A percentile compares a stretch with the other conserved stretches of the same genome.
These are phyloP conservation scores for Gibbula magus DNA, from an alignment of 2,888 invertebrate species.

Conservation along the genomic window DNA sequence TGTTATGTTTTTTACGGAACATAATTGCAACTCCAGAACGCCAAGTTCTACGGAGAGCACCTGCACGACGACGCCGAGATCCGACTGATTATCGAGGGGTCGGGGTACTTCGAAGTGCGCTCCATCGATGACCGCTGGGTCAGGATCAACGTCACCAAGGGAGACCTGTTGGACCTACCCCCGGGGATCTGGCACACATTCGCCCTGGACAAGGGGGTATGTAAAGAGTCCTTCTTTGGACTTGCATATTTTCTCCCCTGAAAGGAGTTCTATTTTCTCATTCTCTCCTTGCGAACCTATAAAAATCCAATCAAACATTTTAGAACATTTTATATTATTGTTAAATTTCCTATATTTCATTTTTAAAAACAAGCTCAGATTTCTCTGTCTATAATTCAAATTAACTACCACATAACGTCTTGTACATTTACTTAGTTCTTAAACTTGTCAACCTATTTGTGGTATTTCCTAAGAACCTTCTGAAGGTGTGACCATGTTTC, in stretches of 20 bases:
- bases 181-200: constrained; percentile 97
- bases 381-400: too few relatives aligned
- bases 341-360: too few relatives aligned
- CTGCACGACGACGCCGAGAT: constrained; percentile 97
- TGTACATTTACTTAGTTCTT: too few relatives aligned
- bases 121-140: constrained; percentile 91
- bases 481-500: neutral
- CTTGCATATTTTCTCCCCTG: too few relatives aligned
- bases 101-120: constrained; percentile 96
- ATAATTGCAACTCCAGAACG: constrained; percentile 77
- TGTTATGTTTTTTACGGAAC: neutral
- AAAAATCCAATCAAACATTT: too few relatives aligned
- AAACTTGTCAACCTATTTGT: too few relatives aligned
- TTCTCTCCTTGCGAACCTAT: too few relatives aligned
- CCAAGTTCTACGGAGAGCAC: constrained; percentile 92
- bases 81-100: constrained; percentile 88
- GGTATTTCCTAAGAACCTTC: neutral
- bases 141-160: constrained; percentile 87
- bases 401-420: too few relatives aligned
- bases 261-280: too few relatives aligned
- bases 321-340: too few relatives aligned
- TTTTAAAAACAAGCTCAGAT: too few relatives aligned
- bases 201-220: constrained; percentile 82
- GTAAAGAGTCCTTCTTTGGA: neutral
- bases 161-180: constrained; percentile 93